Base-by-base conservation (phyloP, 2,797 vertebrate genomes). In the Chiroxiphia lanceolata region DNA sequence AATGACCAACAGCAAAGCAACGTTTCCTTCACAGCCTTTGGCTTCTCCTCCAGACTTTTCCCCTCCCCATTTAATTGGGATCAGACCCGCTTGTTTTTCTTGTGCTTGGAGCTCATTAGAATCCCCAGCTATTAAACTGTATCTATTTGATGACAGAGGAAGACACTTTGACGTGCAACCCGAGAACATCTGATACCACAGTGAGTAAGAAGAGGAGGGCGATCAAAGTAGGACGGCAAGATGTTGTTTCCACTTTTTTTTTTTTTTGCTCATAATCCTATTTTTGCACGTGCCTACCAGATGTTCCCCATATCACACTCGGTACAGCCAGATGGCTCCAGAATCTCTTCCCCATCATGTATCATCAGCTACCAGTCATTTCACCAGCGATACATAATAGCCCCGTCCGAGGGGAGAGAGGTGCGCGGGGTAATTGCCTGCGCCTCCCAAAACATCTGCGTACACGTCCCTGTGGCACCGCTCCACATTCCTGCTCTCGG, bases 381-480 rank as follows among this genome's bases (percentile, higher is more conserved):
- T 75, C 3, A 1, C 42, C 3, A 0, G 45, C 8, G 61, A 29
- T 63, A 51, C 9, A 17, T 7, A 72, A 72, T 2, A 85, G 70
- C 38, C 74, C 67, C 13, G 7, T 18, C 72, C 60, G 83, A 95
- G 53, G 38, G 61, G 85, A 94, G n/a, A 21, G 22, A 83, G 79
- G 57, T 22, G 60, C 63, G 54, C 59, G 15, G 11, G 5, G 65
- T 54, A 91, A 90, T 83, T 75, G 56, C 33, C 40, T 17, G 54
- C 9, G 0, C 3, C 14, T 26, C 59, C 76, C 48, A 2, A 1
- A 74, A 87, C 93, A 90, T 57, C 87, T 88, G 91, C 4, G 1
- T 23, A 2, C 9, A 0, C 1, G 0, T 60, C 61, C 83, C 80
- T 2, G 2, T 1, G 5, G 45, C 69, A 29, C 29, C 1, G 2